phyloP scores from a whole-genome alignment of 2,888 invertebrate species.

The Myathropa florea region DNA sequence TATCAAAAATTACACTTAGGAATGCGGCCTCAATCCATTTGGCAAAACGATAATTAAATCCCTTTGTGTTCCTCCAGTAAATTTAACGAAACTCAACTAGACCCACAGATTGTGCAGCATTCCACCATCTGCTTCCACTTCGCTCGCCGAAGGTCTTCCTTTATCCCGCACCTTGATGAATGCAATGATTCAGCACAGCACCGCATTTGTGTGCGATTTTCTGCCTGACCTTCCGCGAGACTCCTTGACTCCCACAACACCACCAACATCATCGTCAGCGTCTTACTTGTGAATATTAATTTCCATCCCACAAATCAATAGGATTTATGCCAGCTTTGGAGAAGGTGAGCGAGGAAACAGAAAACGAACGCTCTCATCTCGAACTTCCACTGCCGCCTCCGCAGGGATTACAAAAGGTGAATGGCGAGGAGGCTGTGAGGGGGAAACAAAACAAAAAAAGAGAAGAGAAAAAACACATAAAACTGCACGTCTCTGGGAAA shows the following conservation, averaged over 20 bases:
- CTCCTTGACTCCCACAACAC: not conserved
- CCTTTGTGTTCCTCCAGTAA: not conserved
- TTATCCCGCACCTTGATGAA: not conserved
- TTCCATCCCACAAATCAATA: slow-evolving; percentile 50
- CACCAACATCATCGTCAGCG: not conserved
- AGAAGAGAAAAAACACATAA: not conserved
- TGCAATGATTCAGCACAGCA: not conserved
- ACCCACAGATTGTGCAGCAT: not conserved
- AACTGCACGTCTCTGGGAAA: slow-evolving; percentile 57
- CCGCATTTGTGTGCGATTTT: not conserved
- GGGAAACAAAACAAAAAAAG: not conserved
- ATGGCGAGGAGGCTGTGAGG: not conserved
- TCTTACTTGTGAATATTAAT: slow-evolving; percentile 55
- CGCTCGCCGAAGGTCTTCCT: not conserved
- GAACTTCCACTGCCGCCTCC: not conserved
- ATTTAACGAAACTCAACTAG: not conserved
- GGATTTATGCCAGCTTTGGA: slow-evolving; percentile 4
- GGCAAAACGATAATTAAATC: no score
- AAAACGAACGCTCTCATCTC: slow-evolving; percentile 13
- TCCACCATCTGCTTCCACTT: not conserved
- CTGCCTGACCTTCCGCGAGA: not conserved
- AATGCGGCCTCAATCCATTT: not conserved
- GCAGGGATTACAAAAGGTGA: slow-evolving; percentile 18
- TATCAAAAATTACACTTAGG: no score
- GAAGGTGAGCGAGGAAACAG: not conserved